phyloP scores from a whole-genome alignment of 2,113 vertebrate species.

The Chauna torquata region DNA sequence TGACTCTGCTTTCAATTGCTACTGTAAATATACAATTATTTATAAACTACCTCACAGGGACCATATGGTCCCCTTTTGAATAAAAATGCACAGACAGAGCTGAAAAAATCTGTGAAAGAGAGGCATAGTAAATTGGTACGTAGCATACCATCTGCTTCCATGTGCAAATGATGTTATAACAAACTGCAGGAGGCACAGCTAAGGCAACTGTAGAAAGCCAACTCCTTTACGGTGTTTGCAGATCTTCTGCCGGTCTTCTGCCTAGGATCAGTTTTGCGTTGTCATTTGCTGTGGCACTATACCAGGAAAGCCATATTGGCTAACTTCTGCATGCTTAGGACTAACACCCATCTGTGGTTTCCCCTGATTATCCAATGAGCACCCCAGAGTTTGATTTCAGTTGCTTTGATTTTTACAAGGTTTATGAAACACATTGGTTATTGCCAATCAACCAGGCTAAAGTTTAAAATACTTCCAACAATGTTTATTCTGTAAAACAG shows the following conservation, averaged over 20 bases:
- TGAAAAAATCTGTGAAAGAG: conserved; percentile 22
- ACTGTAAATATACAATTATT: conserved; percentile 47
- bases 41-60: conserved; percentile 55
- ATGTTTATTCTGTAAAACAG: neutral
- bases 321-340: neutral
- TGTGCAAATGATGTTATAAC: neutral
- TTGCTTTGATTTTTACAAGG: neutral
- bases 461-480: neutral
- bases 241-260: conserved; percentile 35
- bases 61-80: conserved; percentile 39
- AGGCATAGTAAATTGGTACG: conserved; percentile 43
- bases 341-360: neutral
- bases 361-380: neutral
- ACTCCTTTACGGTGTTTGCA: neutral
- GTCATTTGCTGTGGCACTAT: neutral
- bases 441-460: neutral
- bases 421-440: neutral
- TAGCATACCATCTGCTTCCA: conserved; percentile 56
- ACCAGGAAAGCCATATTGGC: neutral
- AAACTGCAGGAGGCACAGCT: conserved; percentile 12
- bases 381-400: neutral
- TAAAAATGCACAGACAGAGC: conserved; percentile 24
- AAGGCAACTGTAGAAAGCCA: neutral
- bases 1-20: neutral
- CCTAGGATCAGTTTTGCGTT: neutral